Evolutionary conservation across 2,797 vertebrate genomes (phyloP).

Genomic region (Mormyrops boulengeri): DNA sequence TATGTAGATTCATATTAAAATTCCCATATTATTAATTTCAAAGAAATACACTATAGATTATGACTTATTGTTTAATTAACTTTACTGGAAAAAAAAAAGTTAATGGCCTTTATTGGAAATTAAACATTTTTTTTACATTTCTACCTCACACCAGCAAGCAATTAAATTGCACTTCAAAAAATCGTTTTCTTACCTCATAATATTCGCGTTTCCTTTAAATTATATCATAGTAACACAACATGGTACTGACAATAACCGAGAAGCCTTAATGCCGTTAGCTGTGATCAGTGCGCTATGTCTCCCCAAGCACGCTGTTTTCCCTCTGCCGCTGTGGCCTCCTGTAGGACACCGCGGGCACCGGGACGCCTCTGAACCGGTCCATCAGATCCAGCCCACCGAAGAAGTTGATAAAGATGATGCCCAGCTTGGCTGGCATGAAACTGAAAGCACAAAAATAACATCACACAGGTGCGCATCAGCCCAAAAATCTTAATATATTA

Average conservation of each 20-base stretch:
- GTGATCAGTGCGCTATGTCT: slow-evolving; percentile 10
- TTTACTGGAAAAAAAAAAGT: not conserved
- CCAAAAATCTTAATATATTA: not conserved
- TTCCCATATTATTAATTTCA: not conserved
- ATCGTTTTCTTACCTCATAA: not conserved
- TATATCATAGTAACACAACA: not conserved
- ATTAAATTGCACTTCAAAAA: not conserved
- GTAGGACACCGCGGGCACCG: slow-evolving; percentile 18
- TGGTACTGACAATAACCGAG: not conserved
- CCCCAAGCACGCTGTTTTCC: slow-evolving; percentile 11
- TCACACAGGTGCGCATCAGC: not conserved
- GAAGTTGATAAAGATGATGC: slow-evolving; percentile 38
- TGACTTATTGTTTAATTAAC: not conserved
- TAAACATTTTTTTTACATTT: not conserved
- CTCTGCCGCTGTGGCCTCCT: slow-evolving; percentile 22
- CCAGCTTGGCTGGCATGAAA: slow-evolving; percentile 36
- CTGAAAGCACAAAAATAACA: slow-evolving; percentile 22
- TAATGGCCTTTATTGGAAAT: not conserved
- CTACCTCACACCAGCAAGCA: not conserved
- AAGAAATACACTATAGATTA: not conserved
- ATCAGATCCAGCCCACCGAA: slow-evolving; percentile 37
- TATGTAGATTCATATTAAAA: not conserved
- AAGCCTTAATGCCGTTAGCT: slow-evolving; percentile 1
- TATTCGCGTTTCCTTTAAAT: not conserved
- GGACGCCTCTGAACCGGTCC: slow-evolving; percentile 32